A percentile compares a stretch with the other conserved stretches of the same genome.
Evolutionary conservation across 2,888 invertebrate genomes (phyloP).

Genomic region (Gandaritis pyraliata): DNA sequence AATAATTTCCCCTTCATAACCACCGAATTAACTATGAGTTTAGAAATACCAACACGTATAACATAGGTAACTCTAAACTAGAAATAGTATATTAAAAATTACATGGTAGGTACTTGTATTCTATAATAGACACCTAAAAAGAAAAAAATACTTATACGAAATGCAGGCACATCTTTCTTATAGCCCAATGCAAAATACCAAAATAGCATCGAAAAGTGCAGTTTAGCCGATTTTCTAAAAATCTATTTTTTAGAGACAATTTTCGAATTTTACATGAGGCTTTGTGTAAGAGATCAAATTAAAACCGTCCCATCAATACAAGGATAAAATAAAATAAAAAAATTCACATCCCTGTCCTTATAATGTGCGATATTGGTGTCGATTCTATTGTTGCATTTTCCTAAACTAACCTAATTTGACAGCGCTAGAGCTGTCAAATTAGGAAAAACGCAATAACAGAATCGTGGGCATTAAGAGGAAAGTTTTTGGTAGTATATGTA

Average conservation of each 20-base stretch:
- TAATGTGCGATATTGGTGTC: conserved; percentile 17
- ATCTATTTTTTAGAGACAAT: not conserved
- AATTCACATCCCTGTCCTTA: conserved; percentile 12
- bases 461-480: conserved; percentile 20
- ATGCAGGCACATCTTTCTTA: conserved; percentile 42
- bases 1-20: conserved; percentile 12
- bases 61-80: conserved; percentile 3
- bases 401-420: too few relatives aligned
- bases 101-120: conserved; percentile 19
- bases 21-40: conserved; percentile 21
- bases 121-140: conserved; percentile 11
- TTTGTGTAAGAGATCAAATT: conserved; percentile 52
- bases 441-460: too few relatives aligned
- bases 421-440: too few relatives aligned
- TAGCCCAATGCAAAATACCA: conserved; percentile 34
- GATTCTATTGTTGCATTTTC: too few relatives aligned
- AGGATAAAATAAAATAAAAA: conserved; percentile 19
- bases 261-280: conserved; percentile 20
- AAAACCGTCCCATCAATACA: conserved; percentile 42
- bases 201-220: conserved; percentile 6
- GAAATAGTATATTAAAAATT: conserved; percentile 11
- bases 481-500: conserved; percentile 27
- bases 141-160: conserved; percentile 38
- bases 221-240: not conserved
- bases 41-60: conserved; percentile 15